Conservation (phyloP, 2,888 invertebrate genomes). For the Plebejus melissa region DNA sequence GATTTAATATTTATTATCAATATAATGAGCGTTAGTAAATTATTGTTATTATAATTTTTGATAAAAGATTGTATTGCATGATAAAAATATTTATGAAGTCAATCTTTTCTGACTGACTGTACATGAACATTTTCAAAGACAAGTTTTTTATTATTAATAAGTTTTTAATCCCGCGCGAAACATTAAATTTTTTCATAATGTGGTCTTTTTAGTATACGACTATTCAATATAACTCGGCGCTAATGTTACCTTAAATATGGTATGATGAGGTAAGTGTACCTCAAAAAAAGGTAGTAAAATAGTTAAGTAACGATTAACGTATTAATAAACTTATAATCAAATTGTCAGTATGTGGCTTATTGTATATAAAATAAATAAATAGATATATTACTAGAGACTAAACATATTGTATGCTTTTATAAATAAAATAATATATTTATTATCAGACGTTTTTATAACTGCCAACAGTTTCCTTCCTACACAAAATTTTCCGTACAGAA, state of each 20-base stretch:
- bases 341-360: slow-evolving; percentile 25
- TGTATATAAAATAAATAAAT: slow-evolving; percentile 30
- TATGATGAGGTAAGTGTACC: slow-evolving; percentile 28
- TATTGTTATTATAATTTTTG: not conserved
- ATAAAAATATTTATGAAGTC: not conserved
- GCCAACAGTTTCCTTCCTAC: not conserved
- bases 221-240: slow-evolving; percentile 54
- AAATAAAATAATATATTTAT: slow-evolving; percentile 40
- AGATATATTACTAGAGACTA: slow-evolving; percentile 22
- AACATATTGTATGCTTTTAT: slow-evolving; percentile 46
- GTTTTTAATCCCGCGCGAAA: not conserved
- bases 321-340: slow-evolving; percentile 29
- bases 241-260: slow-evolving; percentile 72
- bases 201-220: not conserved
- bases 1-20: slow-evolving; percentile 2
- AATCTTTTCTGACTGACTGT: not conserved
- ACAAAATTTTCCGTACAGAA: not conserved
- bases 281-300: slow-evolving; percentile 61
- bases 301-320: slow-evolving; percentile 33
- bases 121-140: not conserved
- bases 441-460: not conserved
- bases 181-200: not conserved
- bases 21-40: not conserved
- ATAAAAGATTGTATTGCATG: not conserved
- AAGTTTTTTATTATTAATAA: not conserved